Evolutionary conservation across 2,113 vertebrate genomes (phyloP).

Genomic region (Ciconia stormi): DNA sequence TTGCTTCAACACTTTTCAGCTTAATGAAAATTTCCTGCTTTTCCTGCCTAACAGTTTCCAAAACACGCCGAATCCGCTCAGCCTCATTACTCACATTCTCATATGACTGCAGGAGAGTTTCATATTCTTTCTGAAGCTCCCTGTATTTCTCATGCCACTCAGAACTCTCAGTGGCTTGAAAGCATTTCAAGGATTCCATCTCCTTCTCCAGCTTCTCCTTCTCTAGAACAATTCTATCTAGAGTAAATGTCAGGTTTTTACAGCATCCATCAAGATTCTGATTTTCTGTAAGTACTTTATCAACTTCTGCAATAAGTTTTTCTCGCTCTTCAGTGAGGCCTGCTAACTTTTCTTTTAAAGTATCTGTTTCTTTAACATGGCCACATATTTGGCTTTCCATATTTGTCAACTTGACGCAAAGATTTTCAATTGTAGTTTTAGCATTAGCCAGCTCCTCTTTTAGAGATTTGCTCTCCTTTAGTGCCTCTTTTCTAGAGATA

Average conservation of each 20-base stretch:
- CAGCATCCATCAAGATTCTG: slow-evolving; percentile 84
- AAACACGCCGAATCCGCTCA: slow-evolving; percentile 84
- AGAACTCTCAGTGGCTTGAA: slow-evolving; percentile 66
- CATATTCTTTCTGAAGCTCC: slow-evolving; percentile 91
- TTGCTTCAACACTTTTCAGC: slow-evolving; percentile 76
- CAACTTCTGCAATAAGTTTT: slow-evolving; percentile 83
- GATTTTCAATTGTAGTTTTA: slow-evolving; percentile 63
- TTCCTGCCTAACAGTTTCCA: slow-evolving; percentile 88
- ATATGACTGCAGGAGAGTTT: slow-evolving; percentile 91
- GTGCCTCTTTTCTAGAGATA: slow-evolving; percentile 90
- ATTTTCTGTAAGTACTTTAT: slow-evolving; percentile 83
- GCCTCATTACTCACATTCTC: slow-evolving; percentile 93
- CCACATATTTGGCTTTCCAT: slow-evolving; percentile 73
- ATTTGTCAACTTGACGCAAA: slow-evolving; percentile 73
- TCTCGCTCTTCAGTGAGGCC: slow-evolving; percentile 78
- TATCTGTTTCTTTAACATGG: slow-evolving; percentile 63
- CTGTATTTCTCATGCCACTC: slow-evolving; percentile 85
- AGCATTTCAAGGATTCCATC: slow-evolving; percentile 73
- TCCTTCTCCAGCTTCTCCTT: slow-evolving; percentile 82
- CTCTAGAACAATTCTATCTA: slow-evolving; percentile 82
- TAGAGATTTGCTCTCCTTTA: slow-evolving; percentile 86
- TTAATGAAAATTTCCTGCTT: slow-evolving; percentile 84
- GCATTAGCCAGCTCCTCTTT: slow-evolving; percentile 80
- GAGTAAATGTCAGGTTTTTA: slow-evolving; percentile 86
- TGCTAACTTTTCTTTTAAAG: slow-evolving; percentile 61